Base-by-base conservation (phyloP, 2,888 invertebrate genomes). In the Sphaeridia pumilis region DNA sequence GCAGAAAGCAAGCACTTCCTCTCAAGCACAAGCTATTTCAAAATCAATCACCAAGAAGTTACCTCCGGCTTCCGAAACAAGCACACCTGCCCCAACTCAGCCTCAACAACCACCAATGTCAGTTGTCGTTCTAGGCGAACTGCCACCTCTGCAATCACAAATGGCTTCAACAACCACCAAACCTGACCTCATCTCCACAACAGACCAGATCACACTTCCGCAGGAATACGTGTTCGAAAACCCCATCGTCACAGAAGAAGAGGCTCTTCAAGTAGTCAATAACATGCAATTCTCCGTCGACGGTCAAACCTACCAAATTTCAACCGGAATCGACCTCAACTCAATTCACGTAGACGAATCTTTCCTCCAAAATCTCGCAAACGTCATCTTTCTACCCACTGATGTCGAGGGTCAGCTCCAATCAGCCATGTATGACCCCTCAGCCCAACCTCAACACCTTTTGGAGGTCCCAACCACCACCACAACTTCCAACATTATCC, bases 311-410 rank as follows among this genome's bases (percentile, higher is more conserved):
- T 57, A 65, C 12, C 70, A 69, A 57, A 69, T 69, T 14, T 67
- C 73, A 38, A 71, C 72, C 55, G 70, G 70, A 0, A 62, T 73
- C 1, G 73, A 73, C 57, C 66, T 74, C 14, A 75, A 75, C 62
- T 66, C 71, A 2, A 59, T 73, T 3, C 73, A 73, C 56, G 70
- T 75, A 5, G 74, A 75, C 54, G 73, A 75, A 7, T 67, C 69
- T 35, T 63, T 75, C 7, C 61, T 74, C 26, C 73, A 72, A 58
- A 73, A 72, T 60, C 61, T 73, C 49, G 62, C 57, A 50, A 68
- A 66, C 38, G 69, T 67, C 55, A 67, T 68, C 42, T 68, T 69
- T 24, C 66, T 70, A 17, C 69, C 69, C 55, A 26, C 41, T 4
- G 17, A 27, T 28, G n/a, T n/a, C n/a, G n/a, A n/a, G n/a, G n/a